Conservation (phyloP, 2,797 vertebrate species). For the Chelon labrosus region DNA sequence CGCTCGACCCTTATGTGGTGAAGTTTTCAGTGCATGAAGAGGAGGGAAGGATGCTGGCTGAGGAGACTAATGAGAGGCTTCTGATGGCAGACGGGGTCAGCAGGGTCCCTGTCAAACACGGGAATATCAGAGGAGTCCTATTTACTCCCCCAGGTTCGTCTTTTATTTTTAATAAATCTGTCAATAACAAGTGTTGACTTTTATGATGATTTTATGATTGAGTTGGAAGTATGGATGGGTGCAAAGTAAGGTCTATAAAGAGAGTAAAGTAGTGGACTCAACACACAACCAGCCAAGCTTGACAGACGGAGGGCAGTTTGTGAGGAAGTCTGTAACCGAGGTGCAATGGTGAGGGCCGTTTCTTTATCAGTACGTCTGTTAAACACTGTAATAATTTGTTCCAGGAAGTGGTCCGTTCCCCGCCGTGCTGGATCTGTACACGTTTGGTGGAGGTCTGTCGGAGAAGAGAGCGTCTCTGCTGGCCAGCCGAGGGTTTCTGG, state of each 20-base stretch:
- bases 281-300: too few relatives aligned
- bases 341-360: too few relatives aligned
- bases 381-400: too few relatives aligned
- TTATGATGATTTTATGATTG: too few relatives aligned
- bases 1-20: conserved; percentile 76
- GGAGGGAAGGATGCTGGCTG: conserved; percentile 32
- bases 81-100: conserved; percentile 57
- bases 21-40: conserved; percentile 70
- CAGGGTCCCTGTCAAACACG: conserved; percentile 33
- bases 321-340: too few relatives aligned
- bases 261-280: too few relatives aligned
- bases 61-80: conserved; percentile 60
- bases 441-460: conserved; percentile 67
- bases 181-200: too few relatives aligned
- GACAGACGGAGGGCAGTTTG: too few relatives aligned
- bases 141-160: conserved; percentile 56
- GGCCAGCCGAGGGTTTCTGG: conserved; percentile 85
- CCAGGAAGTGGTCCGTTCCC: conserved; percentile 88
- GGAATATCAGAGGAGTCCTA: conserved; percentile 55
- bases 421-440: conserved; percentile 85
- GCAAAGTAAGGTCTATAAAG: too few relatives aligned
- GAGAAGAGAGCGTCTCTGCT: conserved; percentile 87
- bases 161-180: too few relatives aligned
- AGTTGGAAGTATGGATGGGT: too few relatives aligned
- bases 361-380: too few relatives aligned